Conservation (phyloP, 2,797 vertebrate species). For the Sitta carolinensis region DNA sequence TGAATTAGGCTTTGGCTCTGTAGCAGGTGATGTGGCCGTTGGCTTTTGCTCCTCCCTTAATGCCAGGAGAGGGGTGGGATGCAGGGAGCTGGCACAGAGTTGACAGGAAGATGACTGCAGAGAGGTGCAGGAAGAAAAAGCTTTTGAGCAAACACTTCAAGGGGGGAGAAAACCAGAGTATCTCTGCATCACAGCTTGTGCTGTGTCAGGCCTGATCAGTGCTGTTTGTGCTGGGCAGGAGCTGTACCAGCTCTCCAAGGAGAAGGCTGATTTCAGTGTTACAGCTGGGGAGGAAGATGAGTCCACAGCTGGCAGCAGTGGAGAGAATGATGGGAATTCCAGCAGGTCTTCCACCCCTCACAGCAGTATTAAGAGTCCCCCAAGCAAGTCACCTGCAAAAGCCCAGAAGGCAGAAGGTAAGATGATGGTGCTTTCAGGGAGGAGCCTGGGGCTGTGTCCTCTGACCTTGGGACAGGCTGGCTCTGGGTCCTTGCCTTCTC, state of each 20-base stretch:
- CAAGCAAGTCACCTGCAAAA: constrained; percentile 65
- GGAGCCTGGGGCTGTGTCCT: background rate
- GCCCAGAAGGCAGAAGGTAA: constrained; percentile 63
- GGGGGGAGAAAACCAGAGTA: background rate
- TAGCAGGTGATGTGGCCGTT: background rate
- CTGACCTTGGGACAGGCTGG: background rate
- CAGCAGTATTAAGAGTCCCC: constrained; percentile 31
- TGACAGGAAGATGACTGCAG: background rate
- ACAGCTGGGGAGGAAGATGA: constrained; percentile 82
- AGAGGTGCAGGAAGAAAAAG: background rate
- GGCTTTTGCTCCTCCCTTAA: background rate
- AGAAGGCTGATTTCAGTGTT: constrained; percentile 86
- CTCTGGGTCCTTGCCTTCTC: background rate
- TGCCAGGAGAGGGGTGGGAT: background rate
- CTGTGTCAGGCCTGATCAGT: background rate
- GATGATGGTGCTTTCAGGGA: background rate
- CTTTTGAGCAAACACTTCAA: fast-evolving
- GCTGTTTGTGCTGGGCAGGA: constrained; percentile 77
- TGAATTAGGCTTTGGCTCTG: background rate
- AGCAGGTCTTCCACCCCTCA: constrained; percentile 75
- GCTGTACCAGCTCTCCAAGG: constrained; percentile 92
- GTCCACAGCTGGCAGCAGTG: constrained; percentile 78
- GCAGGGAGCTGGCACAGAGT: background rate
- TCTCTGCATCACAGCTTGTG: fast-evolving
- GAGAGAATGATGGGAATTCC: constrained; percentile 84